A percentile compares a stretch with the other conserved stretches of the same genome.
phyloP scores from a whole-genome alignment of 2,797 vertebrate genomes.

The Sebastolobus alascanus region DNA sequence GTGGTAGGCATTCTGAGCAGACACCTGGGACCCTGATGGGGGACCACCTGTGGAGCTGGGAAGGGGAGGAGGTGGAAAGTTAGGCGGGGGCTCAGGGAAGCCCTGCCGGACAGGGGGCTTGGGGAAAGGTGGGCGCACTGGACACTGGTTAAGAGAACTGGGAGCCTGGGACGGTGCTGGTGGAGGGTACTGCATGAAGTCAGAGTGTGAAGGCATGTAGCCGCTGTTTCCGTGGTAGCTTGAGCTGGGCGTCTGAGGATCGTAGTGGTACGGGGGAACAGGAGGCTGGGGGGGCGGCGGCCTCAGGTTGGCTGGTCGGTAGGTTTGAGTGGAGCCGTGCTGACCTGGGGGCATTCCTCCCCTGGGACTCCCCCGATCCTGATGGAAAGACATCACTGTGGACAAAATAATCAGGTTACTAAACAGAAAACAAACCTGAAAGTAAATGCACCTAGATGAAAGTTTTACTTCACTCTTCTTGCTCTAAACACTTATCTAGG shows the following conservation, averaged over 20 bases:
- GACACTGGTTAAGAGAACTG: constrained; percentile 86
- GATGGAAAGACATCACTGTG: constrained; percentile 92
- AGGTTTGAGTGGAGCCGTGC: constrained; percentile 87
- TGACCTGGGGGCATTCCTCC: constrained; percentile 86
- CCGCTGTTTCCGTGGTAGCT: constrained; percentile 85
- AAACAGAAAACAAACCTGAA: background rate
- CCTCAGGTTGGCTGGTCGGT: constrained; percentile 87
- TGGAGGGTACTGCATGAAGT: constrained; percentile 92
- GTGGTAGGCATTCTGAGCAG: constrained; percentile 88
- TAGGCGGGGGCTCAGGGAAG: constrained; percentile 90
- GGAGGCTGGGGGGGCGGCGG: constrained; percentile 89
- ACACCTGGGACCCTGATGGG: constrained; percentile 75
- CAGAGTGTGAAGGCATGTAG: constrained; percentile 89
- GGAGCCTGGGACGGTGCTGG: constrained; percentile 85
- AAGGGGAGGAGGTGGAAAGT: constrained; percentile 91
- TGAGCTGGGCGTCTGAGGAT: constrained; percentile 84
- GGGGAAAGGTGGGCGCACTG: constrained; percentile 88
- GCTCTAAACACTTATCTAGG: background rate
- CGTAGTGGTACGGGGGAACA: constrained; percentile 88
- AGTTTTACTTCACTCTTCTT: background rate
- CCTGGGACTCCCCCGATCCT: constrained; percentile 89
- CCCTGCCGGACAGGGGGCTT: constrained; percentile 88
- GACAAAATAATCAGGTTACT: background rate
- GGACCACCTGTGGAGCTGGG: constrained; percentile 83
- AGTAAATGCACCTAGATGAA: background rate